Base-by-base conservation (phyloP, 2,113 vertebrate genomes). In the Carassius gibelio region DNA sequence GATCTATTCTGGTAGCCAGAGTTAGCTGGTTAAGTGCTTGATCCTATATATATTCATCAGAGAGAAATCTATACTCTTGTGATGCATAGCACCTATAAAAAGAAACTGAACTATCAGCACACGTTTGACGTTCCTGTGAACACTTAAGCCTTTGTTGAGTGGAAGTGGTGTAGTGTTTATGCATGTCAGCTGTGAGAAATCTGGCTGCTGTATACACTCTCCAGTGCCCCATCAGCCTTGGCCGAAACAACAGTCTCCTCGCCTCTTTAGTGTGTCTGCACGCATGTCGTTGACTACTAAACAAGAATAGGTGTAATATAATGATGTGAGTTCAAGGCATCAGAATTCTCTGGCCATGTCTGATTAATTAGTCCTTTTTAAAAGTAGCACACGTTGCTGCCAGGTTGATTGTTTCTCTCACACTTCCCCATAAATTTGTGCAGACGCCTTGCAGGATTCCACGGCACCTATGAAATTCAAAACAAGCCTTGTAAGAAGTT, bases 401-500 rank as follows among this genome's bases (percentile, higher is more conserved):
- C 42, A 45, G 59, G 55, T 52, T 89, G 45, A 80, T 90, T 92
- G 85, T 90, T 91, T 89, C 85, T 59, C 59, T 87, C 83, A 17
- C 86, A 81, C 75, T 61, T 88, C 88, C 90, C 90, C 88, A 88
- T 48, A 92, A 93, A 91, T 91, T 75, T 55, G 68, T 52, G 81
- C 82, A 90, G 89, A 89, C 87, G 64, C 85, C 89, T 88, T 86
- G 69, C 66, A 74, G 89, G 89, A 90, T 91, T 95, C 93, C 91
- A 91, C 86, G 90, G 61, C 75, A 91, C 82, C 89, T 90, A 76
- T 94, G 92, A 94, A 94, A 94, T 92, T 93, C 87, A 91, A 90
- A 92, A 93, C 90, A 91, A 94, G 88, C 87, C 92, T 90, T 90
- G 88, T 92, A 90, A 89, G 89, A 86, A 89, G 91, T 92, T 93